A percentile compares a stretch with the other conserved stretches of the same genome.
Conservation (phyloP, 92 coral and sea anemone species). For the Ricordea florida region DNA sequence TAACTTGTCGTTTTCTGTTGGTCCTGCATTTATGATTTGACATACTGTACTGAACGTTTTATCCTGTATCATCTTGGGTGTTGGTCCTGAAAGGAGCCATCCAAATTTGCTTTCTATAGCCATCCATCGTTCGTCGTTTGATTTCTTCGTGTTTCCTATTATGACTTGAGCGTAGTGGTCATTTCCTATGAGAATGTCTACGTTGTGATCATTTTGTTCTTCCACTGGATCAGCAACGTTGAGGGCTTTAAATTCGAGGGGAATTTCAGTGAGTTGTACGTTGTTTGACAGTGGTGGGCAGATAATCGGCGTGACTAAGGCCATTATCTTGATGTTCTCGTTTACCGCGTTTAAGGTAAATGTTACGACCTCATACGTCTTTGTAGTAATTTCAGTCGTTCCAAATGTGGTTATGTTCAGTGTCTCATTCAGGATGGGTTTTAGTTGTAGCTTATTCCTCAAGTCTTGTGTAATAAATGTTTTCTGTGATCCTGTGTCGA, state of each 20-base stretch:
- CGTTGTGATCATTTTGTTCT: neutral
- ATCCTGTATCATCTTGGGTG: no score
- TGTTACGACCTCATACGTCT: slow-evolving; percentile 31
- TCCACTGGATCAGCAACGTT: neutral
- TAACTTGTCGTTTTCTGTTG: slow-evolving; percentile 1
- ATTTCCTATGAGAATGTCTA: slow-evolving; percentile 16
- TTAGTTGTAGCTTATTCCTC: slow-evolving; percentile 41
- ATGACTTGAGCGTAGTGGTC: no score
- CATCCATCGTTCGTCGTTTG: no score
- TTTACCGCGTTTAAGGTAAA: slow-evolving; percentile 28
- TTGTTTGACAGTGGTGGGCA: slow-evolving; percentile 41
- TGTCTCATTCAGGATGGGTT: slow-evolving; percentile 11
- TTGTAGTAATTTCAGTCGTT: slow-evolving; percentile 20
- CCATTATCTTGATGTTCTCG: slow-evolving; percentile 15
- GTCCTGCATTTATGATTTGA: no score
- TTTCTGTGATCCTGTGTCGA: slow-evolving; percentile 65
- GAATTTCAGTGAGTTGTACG: neutral
- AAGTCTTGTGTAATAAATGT: slow-evolving; percentile 67
- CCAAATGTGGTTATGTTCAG: slow-evolving; percentile 68
- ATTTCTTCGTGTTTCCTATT: no score
- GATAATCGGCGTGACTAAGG: slow-evolving; percentile 56
- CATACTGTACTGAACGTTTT: no score
- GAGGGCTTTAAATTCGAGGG: slow-evolving; percentile 15
- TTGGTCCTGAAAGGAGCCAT: no score
- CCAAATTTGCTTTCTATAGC: no score